phyloP scores from a whole-genome alignment of 2,113 vertebrate genomes.

The Arenaria interpres region DNA sequence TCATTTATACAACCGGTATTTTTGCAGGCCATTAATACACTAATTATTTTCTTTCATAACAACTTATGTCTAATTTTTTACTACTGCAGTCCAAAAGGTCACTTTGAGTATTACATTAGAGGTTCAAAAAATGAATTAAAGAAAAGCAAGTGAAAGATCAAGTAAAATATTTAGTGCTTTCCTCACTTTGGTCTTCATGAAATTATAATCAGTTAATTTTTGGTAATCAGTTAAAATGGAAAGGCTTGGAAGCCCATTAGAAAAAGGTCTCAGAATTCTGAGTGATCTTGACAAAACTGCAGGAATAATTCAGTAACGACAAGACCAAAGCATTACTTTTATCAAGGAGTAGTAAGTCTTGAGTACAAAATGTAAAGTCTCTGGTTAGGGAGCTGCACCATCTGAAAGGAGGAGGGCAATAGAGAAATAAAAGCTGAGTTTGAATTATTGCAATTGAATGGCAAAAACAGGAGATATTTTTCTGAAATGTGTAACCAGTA shows the following conservation, averaged over 20 bases:
- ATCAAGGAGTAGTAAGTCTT: not conserved
- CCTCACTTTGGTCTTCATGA: not conserved
- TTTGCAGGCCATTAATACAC: not conserved
- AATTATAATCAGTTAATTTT: not conserved
- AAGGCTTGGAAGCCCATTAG: not conserved
- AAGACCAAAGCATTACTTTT: not conserved
- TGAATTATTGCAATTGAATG: not conserved
- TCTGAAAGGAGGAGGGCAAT: not conserved
- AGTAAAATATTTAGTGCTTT: not conserved
- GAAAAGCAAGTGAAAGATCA: not conserved
- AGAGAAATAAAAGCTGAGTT: not conserved
- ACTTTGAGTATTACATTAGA: not conserved
- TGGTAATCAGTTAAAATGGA: not conserved
- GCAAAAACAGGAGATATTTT: not conserved
- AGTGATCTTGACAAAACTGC: not conserved
- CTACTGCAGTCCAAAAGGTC: not conserved
- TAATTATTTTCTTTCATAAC: not conserved
- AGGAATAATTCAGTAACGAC: not conserved
- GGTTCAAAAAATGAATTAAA: not conserved
- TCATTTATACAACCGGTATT: not conserved
- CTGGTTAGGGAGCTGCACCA: not conserved
- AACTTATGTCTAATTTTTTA: not conserved
- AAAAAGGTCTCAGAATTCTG: not conserved
- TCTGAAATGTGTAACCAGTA: not conserved
- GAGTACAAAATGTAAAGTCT: not conserved